Percentiles rank a stretch among this genome's conserved stretches.
Conservation (phyloP, 2,113 vertebrate genomes). For the Dasyprocta punctata region DNA sequence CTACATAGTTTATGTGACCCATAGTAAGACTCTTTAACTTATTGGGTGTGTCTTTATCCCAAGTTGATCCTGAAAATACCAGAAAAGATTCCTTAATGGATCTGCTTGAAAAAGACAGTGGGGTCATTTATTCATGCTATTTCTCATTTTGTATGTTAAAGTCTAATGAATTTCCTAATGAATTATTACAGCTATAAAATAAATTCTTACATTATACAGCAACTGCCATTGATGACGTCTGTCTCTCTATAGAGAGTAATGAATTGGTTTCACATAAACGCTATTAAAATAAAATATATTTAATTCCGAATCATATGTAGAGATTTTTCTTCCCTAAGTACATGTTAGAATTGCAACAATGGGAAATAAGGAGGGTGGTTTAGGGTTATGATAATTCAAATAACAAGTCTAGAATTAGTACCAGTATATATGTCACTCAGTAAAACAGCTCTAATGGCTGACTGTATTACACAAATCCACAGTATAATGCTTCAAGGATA, state of each 20-base stretch:
- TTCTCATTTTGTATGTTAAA: constrained; percentile 46
- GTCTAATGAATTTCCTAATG: constrained; percentile 14
- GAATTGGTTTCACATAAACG: constrained; percentile 49
- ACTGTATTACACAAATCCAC: not conserved
- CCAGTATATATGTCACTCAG: not conserved
- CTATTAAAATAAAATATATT: constrained; percentile 46
- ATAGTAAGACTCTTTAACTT: not conserved
- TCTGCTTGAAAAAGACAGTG: constrained; percentile 42
- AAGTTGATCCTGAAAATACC: constrained; percentile 37
- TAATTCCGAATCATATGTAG: not conserved
- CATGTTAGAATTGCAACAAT: not conserved
- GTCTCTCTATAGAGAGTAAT: not conserved
- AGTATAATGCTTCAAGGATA: not conserved
- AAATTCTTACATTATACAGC: constrained; percentile 22
- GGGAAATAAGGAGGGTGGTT: not conserved
- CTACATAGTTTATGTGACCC: constrained; percentile 34
- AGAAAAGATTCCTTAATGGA: not conserved
- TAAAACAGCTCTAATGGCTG: not conserved
- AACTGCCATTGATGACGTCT: not conserved
- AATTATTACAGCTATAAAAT: constrained; percentile 47
- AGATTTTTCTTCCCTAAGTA: constrained; percentile 38
- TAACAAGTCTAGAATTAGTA: constrained; percentile 42
- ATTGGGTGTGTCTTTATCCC: not conserved
- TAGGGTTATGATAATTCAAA: not conserved
- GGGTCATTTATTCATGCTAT: not conserved